Evolutionary conservation across 1,140 invertebrate genomes (phyloP), one percentile per base, ranked within the genome.

Genomic region (Ips typographus): DNA sequence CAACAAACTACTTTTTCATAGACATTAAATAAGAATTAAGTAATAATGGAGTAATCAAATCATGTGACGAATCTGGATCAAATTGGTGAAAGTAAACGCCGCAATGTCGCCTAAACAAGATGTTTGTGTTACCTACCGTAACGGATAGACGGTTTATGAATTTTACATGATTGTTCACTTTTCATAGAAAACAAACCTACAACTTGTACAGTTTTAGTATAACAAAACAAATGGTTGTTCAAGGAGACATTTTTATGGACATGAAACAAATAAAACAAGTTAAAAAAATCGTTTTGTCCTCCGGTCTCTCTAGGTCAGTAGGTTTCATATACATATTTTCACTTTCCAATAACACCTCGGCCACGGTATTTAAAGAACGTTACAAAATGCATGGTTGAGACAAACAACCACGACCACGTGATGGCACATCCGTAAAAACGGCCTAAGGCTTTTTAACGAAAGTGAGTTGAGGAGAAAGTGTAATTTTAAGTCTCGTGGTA

Each of bases 391-490:
- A 43, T 37, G 40, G 2, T 37, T 41, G 37, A 8, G 22, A 51
- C 38, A 62, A 62, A 62, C 41, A 51, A 22, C 51, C 49, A 62
- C 39, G 2, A 62, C 44, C 62, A 64, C 51, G 62, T 64, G 49
- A 64, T 40, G 41, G 55, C 6, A 55, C 36, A 64, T 55, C 49
- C 37, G 51, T 40, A 64, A 60, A 51, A 40, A 49, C 8, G 40
- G 53, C 64, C 64, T 58, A 0, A 47, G 64, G 64, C 36, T 7
- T 47, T 36, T 43, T 40, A 66, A 66, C 58, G 55, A 66, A 66
- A 66, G 64, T 58, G 64, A 66, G 44, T 58, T 57, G 53, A 57
- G 62, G 49, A 58, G 64, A 66, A 66, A 66, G 64, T 66, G 36
- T 40, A 37, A 47, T 58, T 58, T 22, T 58, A 58, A 47, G 58